phyloP scores from a whole-genome alignment of 2,797 vertebrate species.

The Pangasius djambal region DNA sequence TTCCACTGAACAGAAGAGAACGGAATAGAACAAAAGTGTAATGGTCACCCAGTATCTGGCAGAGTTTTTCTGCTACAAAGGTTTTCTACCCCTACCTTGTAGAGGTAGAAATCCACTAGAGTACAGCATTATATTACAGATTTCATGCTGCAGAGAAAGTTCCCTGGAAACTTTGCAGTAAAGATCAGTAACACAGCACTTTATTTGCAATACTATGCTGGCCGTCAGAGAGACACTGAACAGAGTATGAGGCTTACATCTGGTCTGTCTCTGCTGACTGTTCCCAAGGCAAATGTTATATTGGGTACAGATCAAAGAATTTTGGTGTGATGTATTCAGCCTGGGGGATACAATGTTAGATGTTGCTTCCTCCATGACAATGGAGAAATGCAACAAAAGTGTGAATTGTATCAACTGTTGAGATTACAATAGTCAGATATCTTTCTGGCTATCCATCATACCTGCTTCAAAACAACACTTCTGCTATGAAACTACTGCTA shows the following conservation, averaged over 20 bases:
- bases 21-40: not conserved
- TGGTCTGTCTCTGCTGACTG: not conserved
- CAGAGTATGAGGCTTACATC: not conserved
- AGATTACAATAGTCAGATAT: not conserved
- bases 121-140: not conserved
- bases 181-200: not conserved
- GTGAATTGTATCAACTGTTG: not conserved
- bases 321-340: not conserved
- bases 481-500: not conserved
- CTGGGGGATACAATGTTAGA: not conserved
- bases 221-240: not conserved
- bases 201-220: not conserved
- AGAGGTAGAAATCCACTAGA: not conserved
- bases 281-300: not conserved
- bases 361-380: not conserved
- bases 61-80: not conserved
- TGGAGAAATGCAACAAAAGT: not conserved
- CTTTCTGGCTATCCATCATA: not conserved
- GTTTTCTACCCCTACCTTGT: not conserved
- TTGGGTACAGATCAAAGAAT: not conserved
- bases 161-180: not conserved
- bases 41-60: not conserved
- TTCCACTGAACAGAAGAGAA: not conserved
- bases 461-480: not conserved
- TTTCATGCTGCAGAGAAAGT: not conserved